A percentile compares a stretch with the other conserved stretches of the same genome.
phyloP scores from a whole-genome alignment of 2,113 vertebrate species.

The Glaucomys volans region DNA sequence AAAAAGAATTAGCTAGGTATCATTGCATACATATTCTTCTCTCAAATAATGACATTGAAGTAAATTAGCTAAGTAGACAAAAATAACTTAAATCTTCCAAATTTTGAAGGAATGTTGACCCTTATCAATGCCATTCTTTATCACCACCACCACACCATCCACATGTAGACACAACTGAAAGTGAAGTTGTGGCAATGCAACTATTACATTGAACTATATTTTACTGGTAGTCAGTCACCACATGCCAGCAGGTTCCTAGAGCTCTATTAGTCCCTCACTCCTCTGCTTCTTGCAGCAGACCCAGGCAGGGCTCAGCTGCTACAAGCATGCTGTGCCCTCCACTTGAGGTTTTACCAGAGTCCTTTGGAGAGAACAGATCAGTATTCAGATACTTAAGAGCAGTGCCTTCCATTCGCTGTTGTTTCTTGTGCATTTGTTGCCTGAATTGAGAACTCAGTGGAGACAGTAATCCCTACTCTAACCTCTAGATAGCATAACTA shows the following conservation, averaged over 20 bases:
- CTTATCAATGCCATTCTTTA: neutral
- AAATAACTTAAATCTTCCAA: conserved; percentile 28
- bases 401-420: neutral
- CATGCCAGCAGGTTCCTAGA: neutral
- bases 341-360: neutral
- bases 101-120: neutral
- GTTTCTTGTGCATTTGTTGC: neutral
- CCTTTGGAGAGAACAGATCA: neutral
- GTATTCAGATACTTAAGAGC: neutral
- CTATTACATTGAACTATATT: neutral
- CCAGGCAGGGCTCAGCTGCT: neutral
- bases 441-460: neutral
- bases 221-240: neutral
- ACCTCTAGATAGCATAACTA: neutral
- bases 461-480: neutral
- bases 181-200: neutral
- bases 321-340: neutral
- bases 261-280: neutral
- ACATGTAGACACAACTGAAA: neutral
- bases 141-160: neutral
- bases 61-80: conserved; percentile 35
- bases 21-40: neutral
- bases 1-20: neutral
- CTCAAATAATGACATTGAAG: neutral
- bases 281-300: neutral